phyloP scores from a whole-genome alignment of 2,797 vertebrate genomes.

The Microctenopoma steveboyesi region DNA sequence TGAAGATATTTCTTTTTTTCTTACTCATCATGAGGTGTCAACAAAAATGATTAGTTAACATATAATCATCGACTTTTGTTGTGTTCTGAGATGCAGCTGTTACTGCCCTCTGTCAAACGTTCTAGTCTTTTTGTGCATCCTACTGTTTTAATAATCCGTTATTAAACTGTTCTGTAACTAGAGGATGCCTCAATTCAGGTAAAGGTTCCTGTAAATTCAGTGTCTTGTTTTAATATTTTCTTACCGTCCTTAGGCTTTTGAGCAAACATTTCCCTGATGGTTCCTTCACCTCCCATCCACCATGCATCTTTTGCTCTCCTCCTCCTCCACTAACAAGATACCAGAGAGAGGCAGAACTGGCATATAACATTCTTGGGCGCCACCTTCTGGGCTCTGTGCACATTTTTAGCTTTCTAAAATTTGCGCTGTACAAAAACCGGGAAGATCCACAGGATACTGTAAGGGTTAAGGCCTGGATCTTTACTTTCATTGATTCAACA shows the following conservation, averaged over 20 bases:
- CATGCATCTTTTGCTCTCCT: slow-evolving; percentile 6
- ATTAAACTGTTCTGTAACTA: too few species aligned
- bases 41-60: too few species aligned
- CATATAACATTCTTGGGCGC: slow-evolving; percentile 73
- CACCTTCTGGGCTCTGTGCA: slow-evolving; percentile 69
- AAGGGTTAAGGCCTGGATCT: slow-evolving; percentile 35
- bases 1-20: too few species aligned
- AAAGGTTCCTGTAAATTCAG: too few species aligned
- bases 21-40: too few species aligned
- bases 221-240: not conserved
- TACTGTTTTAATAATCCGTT: too few species aligned
- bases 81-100: too few species aligned
- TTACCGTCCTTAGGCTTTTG: not conserved
- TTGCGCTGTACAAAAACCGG: not conserved
- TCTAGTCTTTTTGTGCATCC: too few species aligned
- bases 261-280: not conserved
- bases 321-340: slow-evolving; percentile 9
- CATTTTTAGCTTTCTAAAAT: not conserved
- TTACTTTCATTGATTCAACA: slow-evolving; percentile 37
- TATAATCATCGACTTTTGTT: too few species aligned
- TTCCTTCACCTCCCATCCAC: slow-evolving; percentile 5
- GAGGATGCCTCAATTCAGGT: too few species aligned
- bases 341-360: not conserved
- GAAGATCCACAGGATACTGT: slow-evolving; percentile 12
- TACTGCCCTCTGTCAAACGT: too few species aligned